These are phyloP conservation scores for Cataglyphis altisquamis DNA, from an alignment of 2,888 invertebrate species.

Conservation along the genomic window DNA sequence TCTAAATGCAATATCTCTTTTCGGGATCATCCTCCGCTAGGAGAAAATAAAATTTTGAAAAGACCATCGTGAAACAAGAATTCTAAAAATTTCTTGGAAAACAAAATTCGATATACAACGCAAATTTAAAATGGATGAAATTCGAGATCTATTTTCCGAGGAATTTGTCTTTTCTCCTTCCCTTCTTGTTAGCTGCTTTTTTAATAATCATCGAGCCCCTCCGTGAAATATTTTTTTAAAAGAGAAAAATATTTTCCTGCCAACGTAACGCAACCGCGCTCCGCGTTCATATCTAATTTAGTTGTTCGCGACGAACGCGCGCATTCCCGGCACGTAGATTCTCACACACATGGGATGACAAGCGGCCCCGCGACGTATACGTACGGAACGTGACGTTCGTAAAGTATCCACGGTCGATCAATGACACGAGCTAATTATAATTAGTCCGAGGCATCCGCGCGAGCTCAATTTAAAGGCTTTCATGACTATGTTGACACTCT, in stretches of 20 bases:
- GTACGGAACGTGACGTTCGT: slow-evolving; percentile 50
- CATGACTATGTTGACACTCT: slow-evolving; percentile 37
- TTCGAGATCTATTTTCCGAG: slow-evolving; percentile 11
- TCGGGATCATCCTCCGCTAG: slow-evolving; percentile 10
- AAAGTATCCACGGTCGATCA: slow-evolving; percentile 52
- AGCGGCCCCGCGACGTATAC: slow-evolving; percentile 40
- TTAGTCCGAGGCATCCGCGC: slow-evolving; percentile 33
- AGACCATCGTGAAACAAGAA: background rate
- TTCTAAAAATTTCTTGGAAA: background rate
- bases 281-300: slow-evolving; percentile 50
- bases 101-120: background rate
- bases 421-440: slow-evolving; percentile 57
- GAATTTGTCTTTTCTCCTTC: background rate
- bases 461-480: slow-evolving; percentile 13
- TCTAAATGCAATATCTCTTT: slow-evolving; percentile 30
- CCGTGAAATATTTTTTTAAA: slow-evolving; percentile 32
- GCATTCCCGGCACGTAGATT: slow-evolving; percentile 55
- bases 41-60: slow-evolving; percentile 38
- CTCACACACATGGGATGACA: slow-evolving; percentile 36
- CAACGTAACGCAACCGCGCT: slow-evolving; percentile 6
- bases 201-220: slow-evolving; percentile 28
- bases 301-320: slow-evolving; percentile 38
- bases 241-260: background rate
- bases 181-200: slow-evolving; percentile 6
- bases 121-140: background rate